Evolutionary conservation across 2,888 invertebrate species (phyloP), one percentile per base, ranked within the genome.

Genomic region (Myopa tessellatipennis): DNA sequence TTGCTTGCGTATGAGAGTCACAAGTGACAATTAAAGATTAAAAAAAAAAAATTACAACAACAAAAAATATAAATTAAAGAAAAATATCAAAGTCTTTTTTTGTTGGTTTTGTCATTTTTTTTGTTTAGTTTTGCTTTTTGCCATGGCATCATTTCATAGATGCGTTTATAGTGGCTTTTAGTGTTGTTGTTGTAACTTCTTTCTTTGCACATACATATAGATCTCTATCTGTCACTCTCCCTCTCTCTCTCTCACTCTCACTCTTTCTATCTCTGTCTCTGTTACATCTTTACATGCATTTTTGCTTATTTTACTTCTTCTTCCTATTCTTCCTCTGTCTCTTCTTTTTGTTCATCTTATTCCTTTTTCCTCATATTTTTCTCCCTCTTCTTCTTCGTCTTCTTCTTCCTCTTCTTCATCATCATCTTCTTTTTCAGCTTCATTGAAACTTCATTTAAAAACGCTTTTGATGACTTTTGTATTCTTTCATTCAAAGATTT

Each of bases 121-220:
- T 34, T 14, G 14, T 63, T 26, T 14, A 3, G 36, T 8, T 36
- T 36, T 63, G n/a, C n/a, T 36, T 74, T 82, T 83, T 82, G 79
- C 82, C 82, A 81, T 83, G 83, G 83, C 83, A 83, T 83, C 79
- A 83, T 82, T 83, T 81, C 61, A 79, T 74, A 77, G 67, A 71
- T 50, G n/a, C 45, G 10, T 45, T 45, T 45, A 45, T 8, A 45
- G 1, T 45, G 6, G 45, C 45, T 6, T n/a, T 74, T 63, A 76
- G 14, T 72, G 72, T 58, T 52, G 40, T 52, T 60, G 72, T 67
- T 50, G 36, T 65, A 45, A 45, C 7, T 8, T 61, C 26, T 61
- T 61, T 4, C 61, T 5, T 26, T 61, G 26, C 5, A n/a, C n/a
- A n/a, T 34, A 10, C 79, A 81, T 26, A 26, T 26, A 26, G 26